Conservation (phyloP, 2,113 vertebrate genomes). For the Illadopsis cleaveri region DNA sequence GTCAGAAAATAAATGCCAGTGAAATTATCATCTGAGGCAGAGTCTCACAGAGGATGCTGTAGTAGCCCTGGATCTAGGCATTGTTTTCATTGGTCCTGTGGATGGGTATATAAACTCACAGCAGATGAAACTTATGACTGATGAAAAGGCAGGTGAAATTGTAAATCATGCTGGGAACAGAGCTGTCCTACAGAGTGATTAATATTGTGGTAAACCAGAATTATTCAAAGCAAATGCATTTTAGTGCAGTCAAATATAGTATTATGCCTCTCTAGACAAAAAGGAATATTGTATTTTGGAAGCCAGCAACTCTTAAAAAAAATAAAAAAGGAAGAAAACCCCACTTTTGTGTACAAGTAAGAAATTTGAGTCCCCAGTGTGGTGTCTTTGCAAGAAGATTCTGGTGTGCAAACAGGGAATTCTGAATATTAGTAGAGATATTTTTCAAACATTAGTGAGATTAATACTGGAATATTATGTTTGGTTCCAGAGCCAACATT, state of each 20-base stretch:
- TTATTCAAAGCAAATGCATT: slow-evolving; percentile 3
- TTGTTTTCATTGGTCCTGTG: not conserved
- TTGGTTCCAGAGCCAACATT: not conserved
- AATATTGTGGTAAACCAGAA: not conserved
- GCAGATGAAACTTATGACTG: slow-evolving; percentile 4
- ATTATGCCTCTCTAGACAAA: not conserved
- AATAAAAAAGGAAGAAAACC: not conserved
- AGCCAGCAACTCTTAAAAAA: not conserved
- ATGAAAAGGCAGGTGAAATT: slow-evolving; percentile 35
- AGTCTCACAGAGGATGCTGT: not conserved
- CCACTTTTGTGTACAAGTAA: not conserved
- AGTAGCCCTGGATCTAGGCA: not conserved
- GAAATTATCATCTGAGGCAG: not conserved
- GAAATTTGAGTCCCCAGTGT: not conserved
- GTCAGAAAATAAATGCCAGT: not conserved
- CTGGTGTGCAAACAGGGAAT: not conserved
- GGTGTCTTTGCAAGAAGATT: not conserved
- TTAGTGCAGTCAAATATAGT: not conserved
- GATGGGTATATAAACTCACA: not conserved
- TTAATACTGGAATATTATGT: not conserved
- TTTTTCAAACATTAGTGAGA: not conserved
- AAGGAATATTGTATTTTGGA: not conserved
- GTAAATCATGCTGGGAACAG: slow-evolving; percentile 24
- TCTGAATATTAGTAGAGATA: not conserved
- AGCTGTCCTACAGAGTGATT: not conserved